Conservation (phyloP, 2,888 invertebrate species). For the Sialis fuliginosa region DNA sequence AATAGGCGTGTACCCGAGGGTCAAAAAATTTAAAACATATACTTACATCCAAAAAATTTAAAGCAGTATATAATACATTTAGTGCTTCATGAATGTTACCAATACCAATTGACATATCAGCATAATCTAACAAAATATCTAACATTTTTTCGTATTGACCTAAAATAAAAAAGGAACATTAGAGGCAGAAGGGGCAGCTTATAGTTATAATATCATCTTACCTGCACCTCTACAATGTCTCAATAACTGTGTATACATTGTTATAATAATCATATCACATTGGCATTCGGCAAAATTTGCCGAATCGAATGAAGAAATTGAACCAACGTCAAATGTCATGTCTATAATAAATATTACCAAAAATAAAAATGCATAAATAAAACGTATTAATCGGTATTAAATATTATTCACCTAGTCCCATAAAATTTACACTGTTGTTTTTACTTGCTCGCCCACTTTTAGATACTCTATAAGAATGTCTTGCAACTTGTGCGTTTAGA, state of each 20-base stretch:
- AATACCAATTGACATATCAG: conserved; percentile 33
- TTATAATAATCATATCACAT: conserved; percentile 34
- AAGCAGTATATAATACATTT: conserved; percentile 31
- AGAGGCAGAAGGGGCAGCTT: too few species aligned
- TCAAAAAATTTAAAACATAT: too few species aligned
- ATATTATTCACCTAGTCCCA: too few species aligned
- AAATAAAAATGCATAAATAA: too few species aligned
- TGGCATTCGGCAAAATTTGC: conserved; percentile 36
- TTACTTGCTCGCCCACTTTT: too few species aligned
- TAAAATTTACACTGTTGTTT: too few species aligned
- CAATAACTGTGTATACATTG: conserved; percentile 37
- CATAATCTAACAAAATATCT: conserved; percentile 37
- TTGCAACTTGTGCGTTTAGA: too few species aligned
- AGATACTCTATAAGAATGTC: too few species aligned
- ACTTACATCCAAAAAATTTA: conserved; percentile 24
- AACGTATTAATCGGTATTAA: too few species aligned
- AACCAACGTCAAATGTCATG: too few species aligned
- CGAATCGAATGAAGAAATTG: conserved; percentile 29
- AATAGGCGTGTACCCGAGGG: too few species aligned
- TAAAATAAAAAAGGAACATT: conserved; percentile 12
- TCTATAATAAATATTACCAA: too few species aligned
- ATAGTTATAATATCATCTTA: conserved; percentile 13
- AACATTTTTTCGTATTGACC: conserved; percentile 30
- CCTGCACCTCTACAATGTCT: conserved; percentile 42
- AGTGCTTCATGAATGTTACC: conserved; percentile 37